A percentile compares a stretch with the other conserved stretches of the same genome.
These are phyloP conservation scores for Sylvicola cinctus DNA, from an alignment of 2,888 invertebrate species.

Conservation along the genomic window DNA sequence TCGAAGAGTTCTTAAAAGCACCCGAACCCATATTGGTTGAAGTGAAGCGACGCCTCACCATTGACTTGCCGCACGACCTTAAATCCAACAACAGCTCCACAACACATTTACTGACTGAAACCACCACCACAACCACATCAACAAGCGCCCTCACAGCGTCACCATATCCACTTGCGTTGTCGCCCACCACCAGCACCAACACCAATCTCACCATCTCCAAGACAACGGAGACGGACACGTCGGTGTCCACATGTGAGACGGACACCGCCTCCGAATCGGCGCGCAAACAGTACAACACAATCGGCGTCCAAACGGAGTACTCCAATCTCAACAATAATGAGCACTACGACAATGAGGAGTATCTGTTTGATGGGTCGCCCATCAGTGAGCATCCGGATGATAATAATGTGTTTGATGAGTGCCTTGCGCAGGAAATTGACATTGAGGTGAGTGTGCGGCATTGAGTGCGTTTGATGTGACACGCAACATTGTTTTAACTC, in stretches of 20 bases:
- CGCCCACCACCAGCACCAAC: constrained; percentile 9
- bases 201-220: too few species aligned
- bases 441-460: constrained; percentile 28
- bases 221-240: too few species aligned
- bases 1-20: constrained; percentile 35
- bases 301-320: constrained; percentile 31
- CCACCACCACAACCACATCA: too few species aligned
- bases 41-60: constrained; percentile 29
- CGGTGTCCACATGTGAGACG: too few species aligned
- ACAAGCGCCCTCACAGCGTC: constrained; percentile 3
- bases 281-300: constrained; percentile 20
- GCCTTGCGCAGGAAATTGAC: constrained; percentile 32
- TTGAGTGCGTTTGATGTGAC: neutral
- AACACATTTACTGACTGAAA: too few species aligned
- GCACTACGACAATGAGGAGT: constrained; percentile 22
- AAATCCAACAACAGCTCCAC: too few species aligned
- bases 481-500: constrained; percentile 1
- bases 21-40: constrained; percentile 38
- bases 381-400: constrained; percentile 18
- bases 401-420: constrained; percentile 30
- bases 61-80: too few species aligned
- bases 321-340: neutral
- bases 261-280: too few species aligned
- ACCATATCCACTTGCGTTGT: neutral
- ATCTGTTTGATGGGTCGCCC: constrained; percentile 14